phyloP scores from a whole-genome alignment of 2,888 invertebrate species.

The Drosophila mercatorum region DNA sequence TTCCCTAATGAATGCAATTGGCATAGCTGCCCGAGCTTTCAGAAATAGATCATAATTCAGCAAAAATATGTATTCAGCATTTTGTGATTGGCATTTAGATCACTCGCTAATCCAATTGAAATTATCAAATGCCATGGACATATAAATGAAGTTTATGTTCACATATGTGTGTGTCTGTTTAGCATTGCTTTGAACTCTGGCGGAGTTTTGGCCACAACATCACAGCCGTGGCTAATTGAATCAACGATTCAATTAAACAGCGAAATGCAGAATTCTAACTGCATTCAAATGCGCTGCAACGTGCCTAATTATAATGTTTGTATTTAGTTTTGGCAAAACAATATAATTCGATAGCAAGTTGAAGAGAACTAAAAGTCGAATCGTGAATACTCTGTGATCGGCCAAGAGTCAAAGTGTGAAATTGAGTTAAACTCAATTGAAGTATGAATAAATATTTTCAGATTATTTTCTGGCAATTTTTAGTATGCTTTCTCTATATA shows the following conservation, averaged over 20 bases:
- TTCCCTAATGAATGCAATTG: not conserved
- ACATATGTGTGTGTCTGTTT: not conserved
- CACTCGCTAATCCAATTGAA: constrained; percentile 2
- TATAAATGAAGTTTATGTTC: not conserved
- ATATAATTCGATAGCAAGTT: not conserved
- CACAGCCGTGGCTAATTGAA: constrained; percentile 33
- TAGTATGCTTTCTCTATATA: not conserved
- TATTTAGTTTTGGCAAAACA: constrained; percentile 14
- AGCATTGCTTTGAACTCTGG: not conserved
- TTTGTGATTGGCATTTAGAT: not conserved
- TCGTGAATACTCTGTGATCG: not conserved
- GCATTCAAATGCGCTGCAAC: constrained; percentile 24
- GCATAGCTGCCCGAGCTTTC: not conserved
- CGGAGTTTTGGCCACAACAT: constrained; percentile 32
- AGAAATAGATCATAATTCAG: not conserved
- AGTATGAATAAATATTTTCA: not conserved
- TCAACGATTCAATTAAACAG: constrained; percentile 31
- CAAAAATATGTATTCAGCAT: not conserved
- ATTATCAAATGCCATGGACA: constrained; percentile 8
- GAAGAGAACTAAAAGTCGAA: not conserved
- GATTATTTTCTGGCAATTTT: too few species aligned
- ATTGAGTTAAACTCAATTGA: too few species aligned
- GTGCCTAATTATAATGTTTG: constrained; percentile 31
- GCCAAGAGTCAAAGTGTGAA: too few species aligned
- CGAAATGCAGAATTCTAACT: constrained; percentile 10